Evolutionary conservation across 2,113 vertebrate species (phyloP).

Genomic region (Delphinapterus leucas): DNA sequence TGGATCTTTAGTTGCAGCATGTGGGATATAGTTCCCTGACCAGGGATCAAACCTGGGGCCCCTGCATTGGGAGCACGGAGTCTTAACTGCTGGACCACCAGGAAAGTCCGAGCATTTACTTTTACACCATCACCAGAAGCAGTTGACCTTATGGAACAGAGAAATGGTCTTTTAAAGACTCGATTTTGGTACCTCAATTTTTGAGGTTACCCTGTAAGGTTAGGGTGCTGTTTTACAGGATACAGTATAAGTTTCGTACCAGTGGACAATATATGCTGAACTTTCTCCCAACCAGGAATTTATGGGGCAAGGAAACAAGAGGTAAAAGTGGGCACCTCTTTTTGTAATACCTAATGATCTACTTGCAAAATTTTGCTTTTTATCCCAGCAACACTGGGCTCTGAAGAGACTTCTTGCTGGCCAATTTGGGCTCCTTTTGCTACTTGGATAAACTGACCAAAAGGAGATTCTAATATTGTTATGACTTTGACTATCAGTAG

Average conservation of each 20-base stretch:
- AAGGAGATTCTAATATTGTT: background rate
- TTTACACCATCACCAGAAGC: background rate
- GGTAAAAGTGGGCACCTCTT: background rate
- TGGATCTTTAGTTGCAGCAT: too few relatives aligned
- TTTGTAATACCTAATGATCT: background rate
- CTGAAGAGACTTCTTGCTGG: background rate
- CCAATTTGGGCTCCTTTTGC: background rate
- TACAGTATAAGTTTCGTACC: background rate
- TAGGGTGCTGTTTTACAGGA: background rate
- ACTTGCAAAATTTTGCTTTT: background rate
- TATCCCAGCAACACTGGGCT: background rate
- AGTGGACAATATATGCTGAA: background rate
- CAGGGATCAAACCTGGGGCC: too few relatives aligned
- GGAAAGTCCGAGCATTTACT: background rate
- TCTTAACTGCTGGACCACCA: too few relatives aligned
- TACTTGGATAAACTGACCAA: background rate
- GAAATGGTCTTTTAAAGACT: background rate
- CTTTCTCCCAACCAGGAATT: background rate
- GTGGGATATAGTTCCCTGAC: too few relatives aligned
- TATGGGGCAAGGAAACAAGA: background rate
- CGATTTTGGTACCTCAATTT: background rate
- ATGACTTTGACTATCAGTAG: background rate
- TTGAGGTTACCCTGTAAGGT: background rate
- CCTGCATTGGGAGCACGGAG: too few relatives aligned
- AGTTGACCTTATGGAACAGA: background rate